Evolutionary conservation across 2,888 invertebrate genomes (phyloP).

Genomic region (Escarpia spicata): DNA sequence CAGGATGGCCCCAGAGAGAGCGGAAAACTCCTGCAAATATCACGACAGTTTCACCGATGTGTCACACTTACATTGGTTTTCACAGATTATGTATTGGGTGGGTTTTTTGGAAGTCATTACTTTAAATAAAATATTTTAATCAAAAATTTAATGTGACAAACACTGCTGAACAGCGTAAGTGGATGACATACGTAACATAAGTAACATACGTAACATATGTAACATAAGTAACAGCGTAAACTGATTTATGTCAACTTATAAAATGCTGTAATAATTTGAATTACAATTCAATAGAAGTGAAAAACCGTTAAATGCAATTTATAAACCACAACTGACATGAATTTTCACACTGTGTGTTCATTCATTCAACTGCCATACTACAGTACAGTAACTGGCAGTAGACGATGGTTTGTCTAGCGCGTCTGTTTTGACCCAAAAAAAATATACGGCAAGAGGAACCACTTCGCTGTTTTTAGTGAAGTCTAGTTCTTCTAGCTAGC

Average conservation of each 20-base stretch:
- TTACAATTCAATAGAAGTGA: neutral
- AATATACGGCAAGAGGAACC: no score
- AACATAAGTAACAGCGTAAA: no score
- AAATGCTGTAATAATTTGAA: no score
- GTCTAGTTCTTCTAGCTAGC: no score
- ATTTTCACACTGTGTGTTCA: neutral
- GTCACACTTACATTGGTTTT: neutral
- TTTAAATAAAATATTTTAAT: no score
- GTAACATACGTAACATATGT: no score
- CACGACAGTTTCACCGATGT: neutral
- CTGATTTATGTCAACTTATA: no score
- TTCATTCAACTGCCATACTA: neutral
- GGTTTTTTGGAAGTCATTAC: neutral
- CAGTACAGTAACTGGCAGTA: neutral
- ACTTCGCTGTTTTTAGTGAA: no score
- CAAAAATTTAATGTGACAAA: no score
- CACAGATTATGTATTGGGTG: neutral
- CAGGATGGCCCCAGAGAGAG: constrained; percentile 84
- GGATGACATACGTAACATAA: no score
- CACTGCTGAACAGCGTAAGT: no score
- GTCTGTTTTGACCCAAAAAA: no score
- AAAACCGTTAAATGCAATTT: neutral
- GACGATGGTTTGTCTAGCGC: neutral
- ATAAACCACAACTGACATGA: neutral
- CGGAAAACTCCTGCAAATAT: constrained; percentile 77